Conservation (phyloP, 1,140 invertebrate genomes). For the Subanguina moxae region DNA sequence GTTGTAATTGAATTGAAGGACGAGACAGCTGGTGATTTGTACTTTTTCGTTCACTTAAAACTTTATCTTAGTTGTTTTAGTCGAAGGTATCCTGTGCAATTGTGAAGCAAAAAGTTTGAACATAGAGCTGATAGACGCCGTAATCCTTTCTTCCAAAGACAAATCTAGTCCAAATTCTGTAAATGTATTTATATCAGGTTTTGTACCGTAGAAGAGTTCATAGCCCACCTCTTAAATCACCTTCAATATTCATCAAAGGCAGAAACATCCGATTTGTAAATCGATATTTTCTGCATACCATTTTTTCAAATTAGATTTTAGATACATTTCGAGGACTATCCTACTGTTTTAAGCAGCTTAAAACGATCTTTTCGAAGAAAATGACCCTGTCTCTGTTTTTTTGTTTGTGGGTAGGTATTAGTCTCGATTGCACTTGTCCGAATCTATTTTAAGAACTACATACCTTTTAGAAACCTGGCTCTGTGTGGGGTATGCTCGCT, state of each 20-base stretch:
- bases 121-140: neutral
- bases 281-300: too few relatives aligned
- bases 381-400: too few relatives aligned
- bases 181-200: too few relatives aligned
- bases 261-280: neutral
- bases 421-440: neutral
- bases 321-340: neutral
- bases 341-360: neutral
- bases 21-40: constrained; percentile 23
- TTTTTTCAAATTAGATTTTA: too few relatives aligned
- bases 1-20: constrained; percentile 34
- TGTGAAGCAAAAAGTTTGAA: neutral
- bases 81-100: neutral
- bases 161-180: too few relatives aligned
- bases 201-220: neutral
- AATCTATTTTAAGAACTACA: neutral
- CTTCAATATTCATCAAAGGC: neutral
- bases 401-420: neutral
- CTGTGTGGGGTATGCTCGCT: neutral
- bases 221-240: neutral
- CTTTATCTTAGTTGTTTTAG: neutral
- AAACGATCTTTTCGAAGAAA: neutral
- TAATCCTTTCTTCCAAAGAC: neutral
- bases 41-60: neutral
- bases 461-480: neutral